Base-by-base conservation (phyloP, 1,140 invertebrate species). In the Cepaea nemoralis region DNA sequence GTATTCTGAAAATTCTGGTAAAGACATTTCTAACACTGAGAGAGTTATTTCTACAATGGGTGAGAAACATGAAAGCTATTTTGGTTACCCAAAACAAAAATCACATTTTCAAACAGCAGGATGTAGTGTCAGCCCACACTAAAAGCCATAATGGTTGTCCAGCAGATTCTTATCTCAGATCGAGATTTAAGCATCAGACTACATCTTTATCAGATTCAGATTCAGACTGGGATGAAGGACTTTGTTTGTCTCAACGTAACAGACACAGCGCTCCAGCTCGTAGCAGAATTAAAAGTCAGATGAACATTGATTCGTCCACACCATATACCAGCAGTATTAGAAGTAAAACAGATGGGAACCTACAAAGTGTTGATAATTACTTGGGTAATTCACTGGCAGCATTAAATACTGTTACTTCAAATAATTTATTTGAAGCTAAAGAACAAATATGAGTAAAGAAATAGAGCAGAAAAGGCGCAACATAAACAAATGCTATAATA, bases 151-250 rank as follows among this genome's bases (percentile, higher is more conserved):
- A 3, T 5, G 40, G 16, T 55, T 10, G 31, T 37, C 16, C 5
- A 12, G 10, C 50, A 31, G n/a, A 27, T 45, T 12, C 45, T 50
- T 6, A 59, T 31, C n/a, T 66, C 24, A 48, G 33, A 22, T 3
- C 75, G 31, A 3, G n/a, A 3, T 55, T 45, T 77, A 33, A 77
- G 19, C 2, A 63, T 27, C 63, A 42, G 27, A 42, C 78, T 24
- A 80, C 67, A 33, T 40, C 45, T 42, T 63, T 80, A 37, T 80
- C 78, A 39, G 78, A 73, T 67, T 80, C 78, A 37, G 78, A 80
- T n/a, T 80, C 78, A 12, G 78, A 80, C 59, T 80, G 78, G 78
- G 78, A 59, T 35, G 42, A n/a, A 3, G 33, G 55, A 50, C 10
- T 27, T 35, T 19, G 3, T 55, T 37, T 45, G 16, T 39, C 75